Base-by-base conservation (phyloP, 2,888 invertebrate species). In the Epiblema foenella region DNA sequence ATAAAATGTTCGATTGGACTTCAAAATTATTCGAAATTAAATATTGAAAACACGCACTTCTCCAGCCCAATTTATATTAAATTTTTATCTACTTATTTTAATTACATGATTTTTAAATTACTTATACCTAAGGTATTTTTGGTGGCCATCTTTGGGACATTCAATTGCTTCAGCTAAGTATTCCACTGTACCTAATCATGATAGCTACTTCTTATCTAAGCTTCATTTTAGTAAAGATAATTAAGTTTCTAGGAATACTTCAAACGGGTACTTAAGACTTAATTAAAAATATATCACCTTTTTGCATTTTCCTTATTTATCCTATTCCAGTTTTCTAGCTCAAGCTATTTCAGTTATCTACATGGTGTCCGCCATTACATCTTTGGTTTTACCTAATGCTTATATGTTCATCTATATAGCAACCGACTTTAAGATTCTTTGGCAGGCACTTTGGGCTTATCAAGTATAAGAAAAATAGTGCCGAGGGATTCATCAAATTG, bases 391-490 rank as follows among this genome's bases (percentile, higher is more conserved):
- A 67, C 51, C 67, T 66, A 69, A 51, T n/a, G n/a, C 17, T 56
- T 54, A 54, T 42, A 33, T 42, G 29, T 57, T 56, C 54, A 42
- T 42, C 37, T 42, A 65, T 12, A 37, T 60, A 66, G 59, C 54
- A 59, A 52, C 51, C 18, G 58, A 56, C 58, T 42, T 37, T 54
- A 56, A 54, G 58, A 76, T 75, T 81, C 68, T 86, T 86, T 86
- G 83, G 85, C 85, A 91, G 90, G 91, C 91, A 81, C 81, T 77
- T 79, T 76, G 81, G 80, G 54, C 20, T 70, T 78, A 75, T 73
- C 65, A 68, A 73, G 65, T 54, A 52, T 68, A 69, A 20, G 65
- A 68, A 72, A 73, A 54, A 66, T 66, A 60, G 70, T 70, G 70
- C 70, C 70, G 54, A 66, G 65, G 54, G 65, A 18, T 63, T 65